Evolutionary conservation across 2,888 invertebrate species (phyloP).

Genomic region (Dryobotodes eremita): DNA sequence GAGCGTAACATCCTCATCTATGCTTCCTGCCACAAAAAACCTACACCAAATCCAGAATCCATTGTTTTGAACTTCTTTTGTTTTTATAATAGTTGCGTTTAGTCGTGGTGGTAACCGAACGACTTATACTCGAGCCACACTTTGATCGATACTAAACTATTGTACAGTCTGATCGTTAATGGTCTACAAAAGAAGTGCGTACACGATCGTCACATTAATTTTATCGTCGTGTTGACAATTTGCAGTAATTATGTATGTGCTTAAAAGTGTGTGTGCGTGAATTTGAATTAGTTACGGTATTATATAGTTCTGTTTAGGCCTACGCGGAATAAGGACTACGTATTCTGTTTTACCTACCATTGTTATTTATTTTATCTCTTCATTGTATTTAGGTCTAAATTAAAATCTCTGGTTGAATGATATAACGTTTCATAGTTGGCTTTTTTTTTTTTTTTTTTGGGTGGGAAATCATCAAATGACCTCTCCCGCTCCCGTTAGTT

Average conservation of each 20-base stretch:
- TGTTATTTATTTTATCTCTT: neutral
- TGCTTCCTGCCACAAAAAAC: constrained; percentile 21
- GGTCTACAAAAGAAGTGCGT: constrained; percentile 17
- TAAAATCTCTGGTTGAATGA: neutral
- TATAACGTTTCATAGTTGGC: neutral
- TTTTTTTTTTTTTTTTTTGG: neutral
- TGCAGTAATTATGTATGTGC: constrained; percentile 21
- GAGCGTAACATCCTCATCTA: neutral
- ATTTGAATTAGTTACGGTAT: neutral
- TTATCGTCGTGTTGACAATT: constrained; percentile 9
- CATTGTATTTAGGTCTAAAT: neutral
- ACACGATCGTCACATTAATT: constrained; percentile 19
- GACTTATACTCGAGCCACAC: constrained; percentile 4
- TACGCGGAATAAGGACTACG: neutral
- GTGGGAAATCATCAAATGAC: no score
- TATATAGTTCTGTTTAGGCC: neutral
- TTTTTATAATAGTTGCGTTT: constrained; percentile 40
- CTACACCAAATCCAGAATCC: constrained; percentile 31
- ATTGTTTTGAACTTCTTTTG: constrained; percentile 49
- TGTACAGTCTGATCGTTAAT: constrained; percentile 20
- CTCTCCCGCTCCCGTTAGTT: no score
- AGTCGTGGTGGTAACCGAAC: constrained; percentile 9
- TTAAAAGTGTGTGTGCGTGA: neutral
- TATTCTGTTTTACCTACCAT: neutral
- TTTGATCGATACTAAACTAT: constrained; percentile 40